A percentile compares a stretch with the other conserved stretches of the same genome.
Evolutionary conservation across 2,797 vertebrate genomes (phyloP).

Genomic region (Gila robusta): DNA sequence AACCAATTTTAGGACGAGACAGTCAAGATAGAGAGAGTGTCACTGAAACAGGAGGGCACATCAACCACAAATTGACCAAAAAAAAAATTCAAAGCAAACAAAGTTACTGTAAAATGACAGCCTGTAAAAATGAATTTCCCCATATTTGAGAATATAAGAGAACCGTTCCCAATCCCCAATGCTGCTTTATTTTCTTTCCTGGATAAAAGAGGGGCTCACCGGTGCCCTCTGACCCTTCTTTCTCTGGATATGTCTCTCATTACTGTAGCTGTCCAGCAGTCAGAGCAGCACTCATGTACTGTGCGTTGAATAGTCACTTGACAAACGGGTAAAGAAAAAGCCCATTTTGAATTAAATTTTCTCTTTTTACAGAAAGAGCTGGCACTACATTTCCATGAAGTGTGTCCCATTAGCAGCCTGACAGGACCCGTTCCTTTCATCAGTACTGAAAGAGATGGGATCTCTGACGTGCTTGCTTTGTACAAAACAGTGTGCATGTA

Average conservation of each 20-base stretch:
- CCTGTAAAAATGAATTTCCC: constrained; percentile 65
- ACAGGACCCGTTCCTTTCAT: constrained; percentile 32
- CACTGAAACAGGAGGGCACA: constrained; percentile 67
- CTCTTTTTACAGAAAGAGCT: constrained; percentile 47
- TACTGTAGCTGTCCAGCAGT: constrained; percentile 19
- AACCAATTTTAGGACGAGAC: constrained; percentile 58
- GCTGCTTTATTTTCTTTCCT: constrained; percentile 23
- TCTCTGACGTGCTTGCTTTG: constrained; percentile 27
- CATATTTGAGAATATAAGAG: constrained; percentile 53
- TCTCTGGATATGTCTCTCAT: constrained; percentile 12
- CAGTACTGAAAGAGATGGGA: constrained; percentile 30
- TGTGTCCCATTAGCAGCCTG: constrained; percentile 41
- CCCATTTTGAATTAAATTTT: constrained; percentile 40
- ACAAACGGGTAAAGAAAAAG: constrained; percentile 45
- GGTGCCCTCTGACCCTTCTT: constrained; percentile 22
- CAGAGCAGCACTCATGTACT: background rate
- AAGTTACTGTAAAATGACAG: constrained; percentile 65
- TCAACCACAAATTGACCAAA: constrained; percentile 73
- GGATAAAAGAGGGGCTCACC: constrained; percentile 17
- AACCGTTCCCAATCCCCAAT: constrained; percentile 38
- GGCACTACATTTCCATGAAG: constrained; percentile 37
- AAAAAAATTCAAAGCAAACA: constrained; percentile 65
- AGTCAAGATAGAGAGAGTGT: constrained; percentile 42
- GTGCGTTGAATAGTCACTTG: constrained; percentile 36
- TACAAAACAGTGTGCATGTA: constrained; percentile 33